Evolutionary conservation across 1,140 invertebrate genomes (phyloP).

Genomic region (Diorhabda elongata): DNA sequence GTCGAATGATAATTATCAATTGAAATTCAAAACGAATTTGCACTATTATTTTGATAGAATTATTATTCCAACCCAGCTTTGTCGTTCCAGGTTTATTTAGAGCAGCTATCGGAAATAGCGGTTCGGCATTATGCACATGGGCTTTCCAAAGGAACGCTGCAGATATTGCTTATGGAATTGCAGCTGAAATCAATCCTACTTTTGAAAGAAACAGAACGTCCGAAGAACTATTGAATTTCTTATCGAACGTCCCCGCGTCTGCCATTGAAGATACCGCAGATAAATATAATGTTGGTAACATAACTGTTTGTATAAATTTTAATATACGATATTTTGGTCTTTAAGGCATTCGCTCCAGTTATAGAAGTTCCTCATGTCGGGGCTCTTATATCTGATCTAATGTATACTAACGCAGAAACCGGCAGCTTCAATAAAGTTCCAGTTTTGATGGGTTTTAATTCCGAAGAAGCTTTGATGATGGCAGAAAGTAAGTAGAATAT

Average conservation of each 20-base stretch:
- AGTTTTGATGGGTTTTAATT: slow-evolving; percentile 25
- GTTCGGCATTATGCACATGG: slow-evolving; percentile 23
- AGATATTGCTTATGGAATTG: slow-evolving; percentile 11
- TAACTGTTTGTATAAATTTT: background rate
- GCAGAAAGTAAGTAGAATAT: slow-evolving; percentile 1
- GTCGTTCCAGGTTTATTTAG: slow-evolving; percentile 13
- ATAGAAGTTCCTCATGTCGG: slow-evolving; percentile 21
- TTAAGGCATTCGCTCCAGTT: slow-evolving; percentile 24
- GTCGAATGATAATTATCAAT: too few species aligned
- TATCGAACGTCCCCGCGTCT: background rate
- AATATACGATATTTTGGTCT: background rate
- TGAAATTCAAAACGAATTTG: too few species aligned
- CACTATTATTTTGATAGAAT: too few species aligned
- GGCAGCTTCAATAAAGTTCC: slow-evolving; percentile 22
- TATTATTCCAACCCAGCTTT: too few species aligned
- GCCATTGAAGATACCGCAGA: background rate
- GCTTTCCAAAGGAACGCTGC: slow-evolving; percentile 5
- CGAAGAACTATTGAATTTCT: slow-evolving; percentile 7
- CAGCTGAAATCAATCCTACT: slow-evolving; percentile 6
- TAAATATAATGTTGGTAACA: background rate
- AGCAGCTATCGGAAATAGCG: slow-evolving; percentile 21
- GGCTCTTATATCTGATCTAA: slow-evolving; percentile 22
- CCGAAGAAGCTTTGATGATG: slow-evolving; percentile 25
- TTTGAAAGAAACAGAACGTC: slow-evolving; percentile 5
- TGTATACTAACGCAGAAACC: slow-evolving; percentile 17